phyloP scores from a whole-genome alignment of 2,797 vertebrate genomes.

The Manis pentadactyla region DNA sequence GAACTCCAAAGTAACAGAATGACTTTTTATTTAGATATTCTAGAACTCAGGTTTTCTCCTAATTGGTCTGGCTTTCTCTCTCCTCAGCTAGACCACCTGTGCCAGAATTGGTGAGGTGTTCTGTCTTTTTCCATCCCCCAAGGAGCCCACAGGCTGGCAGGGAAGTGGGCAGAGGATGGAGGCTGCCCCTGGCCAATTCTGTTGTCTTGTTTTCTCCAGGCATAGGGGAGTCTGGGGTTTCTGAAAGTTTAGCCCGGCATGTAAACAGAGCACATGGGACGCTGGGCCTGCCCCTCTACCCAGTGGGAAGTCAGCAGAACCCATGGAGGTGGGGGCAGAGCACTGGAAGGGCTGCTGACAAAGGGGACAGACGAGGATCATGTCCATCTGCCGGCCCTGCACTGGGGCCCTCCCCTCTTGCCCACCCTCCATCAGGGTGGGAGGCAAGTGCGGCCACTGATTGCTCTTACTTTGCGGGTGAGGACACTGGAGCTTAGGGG shows the following conservation, averaged over 20 bases:
- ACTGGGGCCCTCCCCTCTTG: background rate
- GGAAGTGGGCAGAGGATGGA: accelerated
- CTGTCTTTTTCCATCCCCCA: background rate
- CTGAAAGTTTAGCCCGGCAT: background rate
- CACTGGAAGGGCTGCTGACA: background rate
- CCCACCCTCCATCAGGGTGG: background rate
- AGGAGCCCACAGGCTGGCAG: background rate
- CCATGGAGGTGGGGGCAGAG: too few species aligned
- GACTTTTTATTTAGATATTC: background rate
- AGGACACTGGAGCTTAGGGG: background rate
- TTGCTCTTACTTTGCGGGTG: background rate
- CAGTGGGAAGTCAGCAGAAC: accelerated
- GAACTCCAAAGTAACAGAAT: background rate
- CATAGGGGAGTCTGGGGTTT: background rate
- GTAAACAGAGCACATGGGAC: background rate
- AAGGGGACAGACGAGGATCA: background rate
- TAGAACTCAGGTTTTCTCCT: background rate
- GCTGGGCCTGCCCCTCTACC: background rate
- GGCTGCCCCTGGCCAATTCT: background rate
- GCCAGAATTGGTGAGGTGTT: background rate
- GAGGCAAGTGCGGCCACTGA: background rate
- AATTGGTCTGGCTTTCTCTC: background rate
- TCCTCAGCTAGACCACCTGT: background rate
- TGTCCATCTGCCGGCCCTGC: background rate
- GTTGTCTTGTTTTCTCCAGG: background rate